phyloP scores from a whole-genome alignment of 2,888 invertebrate genomes.

The Podotricha telesiphe region DNA sequence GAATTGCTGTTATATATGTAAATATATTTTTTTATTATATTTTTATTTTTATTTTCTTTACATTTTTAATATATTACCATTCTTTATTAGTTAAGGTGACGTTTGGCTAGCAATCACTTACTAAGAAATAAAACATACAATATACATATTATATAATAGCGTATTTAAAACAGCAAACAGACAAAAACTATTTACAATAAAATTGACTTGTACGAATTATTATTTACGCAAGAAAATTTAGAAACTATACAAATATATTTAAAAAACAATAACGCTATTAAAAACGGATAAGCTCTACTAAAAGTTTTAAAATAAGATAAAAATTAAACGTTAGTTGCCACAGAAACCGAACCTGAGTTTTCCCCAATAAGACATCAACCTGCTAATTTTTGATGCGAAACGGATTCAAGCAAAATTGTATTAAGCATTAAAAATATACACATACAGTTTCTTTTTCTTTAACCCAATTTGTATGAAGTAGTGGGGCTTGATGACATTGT shows the following conservation, averaged over 20 bases:
- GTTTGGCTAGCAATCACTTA: too few species aligned
- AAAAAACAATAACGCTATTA: not conserved
- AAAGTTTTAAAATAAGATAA: constrained; percentile 20
- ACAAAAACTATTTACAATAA: too few species aligned
- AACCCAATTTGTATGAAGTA: constrained; percentile 47
- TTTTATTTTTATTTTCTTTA: too few species aligned
- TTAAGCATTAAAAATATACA: not conserved
- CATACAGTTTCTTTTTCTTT: constrained; percentile 34
- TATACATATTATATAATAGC: too few species aligned
- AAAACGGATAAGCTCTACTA: not conserved
- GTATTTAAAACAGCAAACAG: too few species aligned
- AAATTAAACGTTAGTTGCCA: constrained; percentile 47
- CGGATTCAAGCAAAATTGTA: constrained; percentile 29
- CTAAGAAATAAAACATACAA: too few species aligned
- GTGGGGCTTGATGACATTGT: constrained; percentile 67
- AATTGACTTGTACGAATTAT: not conserved
- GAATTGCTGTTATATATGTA: not conserved
- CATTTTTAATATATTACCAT: too few species aligned
- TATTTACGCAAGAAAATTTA: not conserved
- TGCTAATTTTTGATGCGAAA: constrained; percentile 61
- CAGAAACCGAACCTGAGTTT: constrained; percentile 60
- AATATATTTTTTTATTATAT: not conserved
- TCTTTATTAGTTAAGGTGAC: too few species aligned
- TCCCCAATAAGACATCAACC: constrained; percentile 62
- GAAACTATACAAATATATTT: not conserved